Conservation (phyloP, 2,113 vertebrate genomes). For the Rhabdomys dilectus region DNA sequence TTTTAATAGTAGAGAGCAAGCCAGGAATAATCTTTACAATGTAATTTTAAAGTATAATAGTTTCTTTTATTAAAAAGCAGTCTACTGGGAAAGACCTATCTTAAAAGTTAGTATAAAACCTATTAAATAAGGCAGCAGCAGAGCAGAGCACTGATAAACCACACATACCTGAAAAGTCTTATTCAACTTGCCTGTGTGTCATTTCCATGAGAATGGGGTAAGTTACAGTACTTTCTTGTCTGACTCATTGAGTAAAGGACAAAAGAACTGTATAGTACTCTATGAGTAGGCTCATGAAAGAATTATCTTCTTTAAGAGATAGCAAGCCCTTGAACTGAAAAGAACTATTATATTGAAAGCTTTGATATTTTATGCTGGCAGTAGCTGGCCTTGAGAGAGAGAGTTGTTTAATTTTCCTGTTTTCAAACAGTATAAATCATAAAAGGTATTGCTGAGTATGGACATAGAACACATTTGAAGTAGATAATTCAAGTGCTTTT, state of each 20-base stretch:
- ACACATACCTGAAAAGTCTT: slow-evolving; percentile 12
- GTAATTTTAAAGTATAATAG: slow-evolving; percentile 32
- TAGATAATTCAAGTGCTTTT: slow-evolving; percentile 73
- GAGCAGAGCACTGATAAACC: background rate
- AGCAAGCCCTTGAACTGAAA: slow-evolving; percentile 76
- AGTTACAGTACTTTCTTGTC: slow-evolving; percentile 76
- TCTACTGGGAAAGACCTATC: background rate
- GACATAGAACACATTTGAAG: slow-evolving; percentile 73
- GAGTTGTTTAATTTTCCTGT: slow-evolving; percentile 75
- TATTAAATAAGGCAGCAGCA: slow-evolving; percentile 14
- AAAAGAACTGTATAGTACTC: slow-evolving; percentile 73
- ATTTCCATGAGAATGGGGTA: slow-evolving; percentile 65
- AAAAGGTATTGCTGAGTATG: slow-evolving; percentile 73
- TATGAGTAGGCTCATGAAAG: slow-evolving; percentile 77
- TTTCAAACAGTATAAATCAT: slow-evolving; percentile 71
- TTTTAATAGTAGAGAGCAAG: slow-evolving; percentile 35
- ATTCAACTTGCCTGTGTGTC: slow-evolving; percentile 55
- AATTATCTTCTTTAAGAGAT: slow-evolving; percentile 79
- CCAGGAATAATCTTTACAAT: slow-evolving; percentile 14
- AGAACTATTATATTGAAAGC: slow-evolving; percentile 79
- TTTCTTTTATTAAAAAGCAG: background rate
- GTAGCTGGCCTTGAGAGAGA: slow-evolving; percentile 75
- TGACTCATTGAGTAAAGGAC: slow-evolving; percentile 75
- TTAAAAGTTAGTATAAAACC: slow-evolving; percentile 44
- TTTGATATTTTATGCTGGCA: slow-evolving; percentile 80